These are phyloP conservation scores for Drosophila subobscura DNA, from an alignment of 1,140 invertebrate species.

Conservation along the genomic window DNA sequence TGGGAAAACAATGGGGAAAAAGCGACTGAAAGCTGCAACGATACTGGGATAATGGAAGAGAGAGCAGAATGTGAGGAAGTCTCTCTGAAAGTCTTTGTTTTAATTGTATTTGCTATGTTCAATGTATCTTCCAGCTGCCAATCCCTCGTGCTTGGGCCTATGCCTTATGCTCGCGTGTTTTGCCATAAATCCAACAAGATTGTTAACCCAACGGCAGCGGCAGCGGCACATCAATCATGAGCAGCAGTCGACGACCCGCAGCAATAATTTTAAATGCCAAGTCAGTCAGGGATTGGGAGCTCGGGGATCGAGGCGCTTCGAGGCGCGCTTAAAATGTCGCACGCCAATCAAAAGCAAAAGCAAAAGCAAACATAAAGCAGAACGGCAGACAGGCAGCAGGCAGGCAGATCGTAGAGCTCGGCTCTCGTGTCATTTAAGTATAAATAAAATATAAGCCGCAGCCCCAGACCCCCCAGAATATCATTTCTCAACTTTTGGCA, in stretches of 20 bases:
- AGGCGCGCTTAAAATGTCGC: slow-evolving; percentile 66
- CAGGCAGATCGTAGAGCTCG: neutral
- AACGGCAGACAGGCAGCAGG: slow-evolving; percentile 12
- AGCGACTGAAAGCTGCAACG: too few relatives aligned
- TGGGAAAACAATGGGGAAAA: too few relatives aligned
- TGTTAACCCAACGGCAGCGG: neutral
- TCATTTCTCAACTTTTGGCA: slow-evolving; percentile 29
- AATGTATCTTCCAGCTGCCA: too few relatives aligned
- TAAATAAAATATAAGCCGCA: slow-evolving; percentile 41
- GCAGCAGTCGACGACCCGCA: slow-evolving; percentile 40
- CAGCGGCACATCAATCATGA: slow-evolving; percentile 68
- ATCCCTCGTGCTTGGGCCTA: too few relatives aligned
- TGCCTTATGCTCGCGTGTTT: slow-evolving; percentile 26
- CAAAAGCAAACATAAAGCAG: slow-evolving; percentile 44
- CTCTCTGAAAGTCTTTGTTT: too few relatives aligned
- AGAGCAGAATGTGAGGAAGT: too few relatives aligned
- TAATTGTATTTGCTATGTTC: too few relatives aligned
- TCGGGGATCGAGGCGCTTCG: neutral
- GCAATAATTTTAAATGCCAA: slow-evolving; percentile 66
- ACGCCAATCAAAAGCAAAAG: slow-evolving; percentile 72
- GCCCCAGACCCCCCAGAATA: slow-evolving; percentile 13
- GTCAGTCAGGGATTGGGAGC: neutral
- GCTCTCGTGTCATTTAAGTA: slow-evolving; percentile 20
- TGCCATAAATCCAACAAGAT: too few relatives aligned
- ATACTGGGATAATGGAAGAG: too few relatives aligned